Evolutionary conservation across 2,888 invertebrate genomes (phyloP), one percentile per base, ranked within the genome.

Genomic region (Gastracanthus pulcherrimus): DNA sequence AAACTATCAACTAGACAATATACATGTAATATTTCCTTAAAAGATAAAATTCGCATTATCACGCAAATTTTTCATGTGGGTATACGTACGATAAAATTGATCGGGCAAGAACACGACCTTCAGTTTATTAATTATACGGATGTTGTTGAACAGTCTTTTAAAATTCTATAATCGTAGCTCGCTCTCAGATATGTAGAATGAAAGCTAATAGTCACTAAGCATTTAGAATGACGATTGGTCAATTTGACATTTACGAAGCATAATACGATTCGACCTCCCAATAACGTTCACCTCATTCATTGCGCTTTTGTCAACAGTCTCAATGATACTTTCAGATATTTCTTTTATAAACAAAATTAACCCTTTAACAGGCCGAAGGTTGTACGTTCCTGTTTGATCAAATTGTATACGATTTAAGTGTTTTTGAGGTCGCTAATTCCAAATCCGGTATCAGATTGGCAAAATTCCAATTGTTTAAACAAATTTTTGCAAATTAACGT

Each of bases 171-270:
- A 78, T 62, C 23, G 26, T 29, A 72, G 31, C 26, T 72, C 77
- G 48, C 66, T 36, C 55, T 55, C 64, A 45, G 55, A 72, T 78
- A 78, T 71, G 55, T 78, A 64, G 55, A 55, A 78, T 72, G 41
- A 72, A 78, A 78, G 71, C 64, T 71, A 78, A 71, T 55, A 72
- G 55, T 74, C 58, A 36, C 48, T 60, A 77, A 77, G 62, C 70
- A 62, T 79, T 79, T 66, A 79, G 60, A 79, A 79, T 79, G 79
- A 74, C 72, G 48, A 67, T 79, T 79, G 67, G 74, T 79, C 79
- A 79, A 79, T 79, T 79, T 66, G 34, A 67, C 67, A 67, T 66
- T 67, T 58, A 79, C 48, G 74, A 79, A 79, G 79, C 55, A 74
- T 67, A 74, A 74, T 74, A 67, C n/a, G 55, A 23, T 79, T 74